Percentiles rank a stretch among this genome's conserved stretches.
phyloP scores from a whole-genome alignment of 2,888 invertebrate genomes.

The Rotaria magnacalcarata region DNA sequence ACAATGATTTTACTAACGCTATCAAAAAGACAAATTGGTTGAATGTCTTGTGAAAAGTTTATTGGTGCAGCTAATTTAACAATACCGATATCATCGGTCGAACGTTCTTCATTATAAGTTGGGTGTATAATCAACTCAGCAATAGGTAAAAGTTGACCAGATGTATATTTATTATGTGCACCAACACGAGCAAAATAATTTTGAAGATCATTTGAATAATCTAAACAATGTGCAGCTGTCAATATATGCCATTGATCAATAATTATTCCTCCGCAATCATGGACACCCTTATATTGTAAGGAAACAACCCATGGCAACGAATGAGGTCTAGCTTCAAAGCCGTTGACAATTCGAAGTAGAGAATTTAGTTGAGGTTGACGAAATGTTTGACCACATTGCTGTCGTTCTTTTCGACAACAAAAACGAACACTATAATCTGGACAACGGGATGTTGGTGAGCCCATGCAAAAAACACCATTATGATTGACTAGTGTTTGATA shows the following conservation, averaged over 20 bases:
- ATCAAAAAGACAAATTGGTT: conserved; percentile 25
- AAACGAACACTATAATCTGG: conserved; percentile 30
- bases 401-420: background rate
- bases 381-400: conserved; percentile 4
- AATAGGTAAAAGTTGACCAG: conserved; percentile 8
- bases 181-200: conserved; percentile 14
- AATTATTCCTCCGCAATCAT: conserved; percentile 27
- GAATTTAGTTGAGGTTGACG: background rate
- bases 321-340: background rate
- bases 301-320: conserved; percentile 26
- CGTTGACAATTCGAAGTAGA: background rate
- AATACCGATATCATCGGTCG: conserved; percentile 30
- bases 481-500: conserved; percentile 10
- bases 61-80: background rate
- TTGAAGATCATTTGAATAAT: background rate
- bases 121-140: background rate
- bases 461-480: conserved; percentile 6
- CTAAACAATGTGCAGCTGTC: conserved; percentile 29
- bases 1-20: background rate
- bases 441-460: background rate
- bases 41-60: background rate
- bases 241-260: conserved; percentile 29
- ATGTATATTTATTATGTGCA: background rate
- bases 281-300: background rate
- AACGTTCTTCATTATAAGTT: background rate